Base-by-base conservation (phyloP, 2,113 vertebrate species). In the Oryzias celebensis region DNA sequence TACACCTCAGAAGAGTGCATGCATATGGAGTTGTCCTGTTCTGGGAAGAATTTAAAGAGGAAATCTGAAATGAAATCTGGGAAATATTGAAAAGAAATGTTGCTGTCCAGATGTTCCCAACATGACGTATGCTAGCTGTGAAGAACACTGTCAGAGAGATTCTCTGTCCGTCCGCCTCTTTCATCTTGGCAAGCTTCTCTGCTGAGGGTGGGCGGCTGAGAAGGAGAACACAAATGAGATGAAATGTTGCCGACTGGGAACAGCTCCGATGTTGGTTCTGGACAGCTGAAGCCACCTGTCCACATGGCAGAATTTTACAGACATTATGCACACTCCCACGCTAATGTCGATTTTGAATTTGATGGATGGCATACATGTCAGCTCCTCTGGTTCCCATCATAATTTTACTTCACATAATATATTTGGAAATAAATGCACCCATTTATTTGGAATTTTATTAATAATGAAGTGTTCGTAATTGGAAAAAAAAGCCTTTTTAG, bases 141-240 rank as follows among this genome's bases (percentile, higher is more conserved):
- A 70, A 78, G 75, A 79, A 58, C 52, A 50, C 23, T 14, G 36
- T 76, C 75, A 80, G 73, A 72, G 46, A 36, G n/a, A 51, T 52
- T 77, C 45, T 73, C 58, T 69, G 59, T 77, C 44, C 20, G 16
- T 71, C 53, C 54, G 63, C 56, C 31, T 50, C 81, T 80, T 78
- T 82, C 69, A 83, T 88, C 68, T 65, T 26, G 44, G 58, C 62
- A 68, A 77, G 82, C 79, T 56, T 84, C 73, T 74, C 52, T 4
- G 58, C 22, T 23, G 61, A 65, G 28, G 47, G 42, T 44, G 51
- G 62, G 54, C n/a, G 17, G 72, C 59, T 67, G 58, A 60, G 22
- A 22, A 45, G 12, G 17, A 23, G 31, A 26, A 43, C n/a, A n/a
- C 17, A 24, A 18, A 69, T 52, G 44, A 80, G 63, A 81, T 73